Evolutionary conservation across 2,113 vertebrate genomes (phyloP).

Genomic region (Plecotus auritus): DNA sequence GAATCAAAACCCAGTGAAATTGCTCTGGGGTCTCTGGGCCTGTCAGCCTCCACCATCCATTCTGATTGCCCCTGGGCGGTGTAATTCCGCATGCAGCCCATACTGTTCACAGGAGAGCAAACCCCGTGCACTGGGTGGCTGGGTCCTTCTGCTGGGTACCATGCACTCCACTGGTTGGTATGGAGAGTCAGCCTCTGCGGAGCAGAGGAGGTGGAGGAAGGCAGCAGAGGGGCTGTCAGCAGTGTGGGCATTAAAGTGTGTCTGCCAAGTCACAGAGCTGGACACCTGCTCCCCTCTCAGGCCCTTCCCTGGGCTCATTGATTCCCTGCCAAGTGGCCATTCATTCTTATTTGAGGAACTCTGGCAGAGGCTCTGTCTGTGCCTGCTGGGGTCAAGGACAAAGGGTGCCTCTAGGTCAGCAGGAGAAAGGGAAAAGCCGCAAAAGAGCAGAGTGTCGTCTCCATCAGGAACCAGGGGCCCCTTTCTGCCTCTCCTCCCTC

Average conservation of each 20-base stretch:
- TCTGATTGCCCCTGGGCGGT: constrained; percentile 54
- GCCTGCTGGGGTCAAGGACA: background rate
- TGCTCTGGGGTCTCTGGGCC: constrained; percentile 68
- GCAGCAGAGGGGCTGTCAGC: background rate
- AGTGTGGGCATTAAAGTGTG: background rate
- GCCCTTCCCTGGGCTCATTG: background rate
- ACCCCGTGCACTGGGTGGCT: background rate
- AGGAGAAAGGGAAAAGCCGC: background rate
- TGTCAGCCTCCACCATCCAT: constrained; percentile 71
- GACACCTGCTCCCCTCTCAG: background rate
- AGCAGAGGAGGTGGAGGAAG: no score
- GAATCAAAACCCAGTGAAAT: constrained; percentile 79
- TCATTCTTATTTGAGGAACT: constrained; percentile 5
- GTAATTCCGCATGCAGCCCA: constrained; percentile 18
- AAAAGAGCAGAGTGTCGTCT: background rate
- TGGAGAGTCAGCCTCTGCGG: background rate
- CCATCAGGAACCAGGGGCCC: background rate
- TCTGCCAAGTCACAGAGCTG: background rate
- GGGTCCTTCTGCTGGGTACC: background rate
- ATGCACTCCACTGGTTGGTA: background rate
- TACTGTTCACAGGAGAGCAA: background rate
- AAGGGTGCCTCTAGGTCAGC: background rate
- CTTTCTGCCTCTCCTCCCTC: background rate
- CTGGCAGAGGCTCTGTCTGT: background rate
- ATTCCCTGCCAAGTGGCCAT: background rate